Evolutionary conservation across 2,113 vertebrate genomes (phyloP), one percentile per base, ranked within the genome.

Genomic region (Agelaius phoeniceus): DNA sequence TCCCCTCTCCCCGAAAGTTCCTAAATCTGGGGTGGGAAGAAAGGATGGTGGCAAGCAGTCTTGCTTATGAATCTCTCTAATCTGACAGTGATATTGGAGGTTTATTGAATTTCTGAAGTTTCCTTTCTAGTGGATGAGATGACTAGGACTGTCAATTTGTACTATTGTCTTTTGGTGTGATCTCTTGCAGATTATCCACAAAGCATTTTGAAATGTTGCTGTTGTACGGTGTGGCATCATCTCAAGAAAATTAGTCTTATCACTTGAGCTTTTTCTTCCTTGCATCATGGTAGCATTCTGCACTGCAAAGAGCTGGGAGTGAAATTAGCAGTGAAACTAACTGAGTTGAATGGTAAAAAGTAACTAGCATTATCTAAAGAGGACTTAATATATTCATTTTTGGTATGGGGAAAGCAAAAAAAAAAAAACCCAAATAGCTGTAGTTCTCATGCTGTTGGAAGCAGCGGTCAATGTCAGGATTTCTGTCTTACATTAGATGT

Each of bases 1-100:
- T 24, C 0, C 2, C 3, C 14, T 0, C 3, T 11, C 10, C 35
- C 7, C 5, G 7, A 9, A 18, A 13, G 8, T 54, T 46, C 58
- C 9, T n/a, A 46, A 57, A 27, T 71, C 15, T 8, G 8, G 2
- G 7, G 15, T 0, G 1, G 8, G 3, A n/a, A 57, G 41, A 79
- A 74, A 14, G 37, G 15, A 44, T 2, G 44, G 19, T 44, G 44
- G 44, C 19, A 44, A 31, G 4, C 9, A 30, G 22, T 44, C 41
- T 82, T 87, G 39, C 12, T 74, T 66, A 31, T 5, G 0, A 41
- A 23, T 48, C 20, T 75, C 14, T 24, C 11, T 88, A 62, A 54
- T 88, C n/a, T 69, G 22, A 23, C 23, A 26, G 2, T 27, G 10
- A 13, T 61, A 19, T 2, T 93, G 28, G 6, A 58, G 69, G 10